Base-by-base conservation (phyloP, 1,140 invertebrate species). In the Triops cancriformis region DNA sequence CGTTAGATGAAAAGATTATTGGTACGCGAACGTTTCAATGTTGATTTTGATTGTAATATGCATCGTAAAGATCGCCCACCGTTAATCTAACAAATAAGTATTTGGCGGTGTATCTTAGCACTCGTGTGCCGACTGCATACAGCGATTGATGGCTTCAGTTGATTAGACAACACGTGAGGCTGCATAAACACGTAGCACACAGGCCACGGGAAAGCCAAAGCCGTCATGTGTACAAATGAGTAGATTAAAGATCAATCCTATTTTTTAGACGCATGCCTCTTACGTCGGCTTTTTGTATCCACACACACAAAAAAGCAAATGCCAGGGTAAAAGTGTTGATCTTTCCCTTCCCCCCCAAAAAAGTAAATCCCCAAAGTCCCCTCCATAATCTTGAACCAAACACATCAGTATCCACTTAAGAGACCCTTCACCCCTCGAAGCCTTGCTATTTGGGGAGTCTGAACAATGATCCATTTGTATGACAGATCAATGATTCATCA, bases 401-500 rank as follows among this genome's bases (percentile, higher is more conserved):
- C n/a, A 64, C 51, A 64, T 64, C 18, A 23, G 14, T 18, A n/a
- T 23, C 51, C 14, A 64, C 51, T 64, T 64, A 64, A 64, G 51
- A n/a, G 51, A 64, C 51, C 51, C 45, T 14, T 64, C 51, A 23
- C 23, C 51, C 18, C 23, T 18, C 51, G 51, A 18, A 64, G 51
- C 14, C 10, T 64, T n/a, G 23, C 23, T 3, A 64, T 64, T 64
- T 64, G 51, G 51, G 51, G 51, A 23, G 51, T 18, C 51, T 18
- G 10, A 23, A 64, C 51, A 64, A 64, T 64, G 51, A n/a, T 64
- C 51, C 51, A 64, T 64, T 64, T 64, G 51, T 23, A 64, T 64
- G 51, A 64, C 51, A 64, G 51, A 64, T 64, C 51, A 64, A 64
- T 64, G 51, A 64, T 64, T 64, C 51, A 64, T 64, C 51, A 64